Base-by-base conservation (phyloP, 1,140 invertebrate genomes). In the Halesus radiatus region DNA sequence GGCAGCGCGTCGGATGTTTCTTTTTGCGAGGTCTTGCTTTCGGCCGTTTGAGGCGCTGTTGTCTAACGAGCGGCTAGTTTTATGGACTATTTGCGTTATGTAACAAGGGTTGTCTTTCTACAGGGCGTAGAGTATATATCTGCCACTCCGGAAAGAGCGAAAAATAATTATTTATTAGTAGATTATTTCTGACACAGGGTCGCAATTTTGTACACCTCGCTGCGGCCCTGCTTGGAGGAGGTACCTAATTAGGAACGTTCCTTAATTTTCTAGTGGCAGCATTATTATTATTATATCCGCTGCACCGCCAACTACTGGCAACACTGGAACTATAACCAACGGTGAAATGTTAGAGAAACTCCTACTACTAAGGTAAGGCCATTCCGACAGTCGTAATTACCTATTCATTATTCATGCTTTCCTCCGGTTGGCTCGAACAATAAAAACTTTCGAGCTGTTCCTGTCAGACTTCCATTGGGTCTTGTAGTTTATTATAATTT, bases 391-490 rank as follows among this genome's bases (percentile, higher is more conserved):
- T 20, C 4, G 4, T 56, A 56, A 56, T 56, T 54, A 15, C 18
- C 13, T 18, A 54, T 54, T 54, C 3, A 54, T 54, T 56, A 56
- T 56, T 56, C 53, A 56, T 56, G 53, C 53, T 15, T 18, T 56
- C 16, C 53, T 20, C 20, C 53, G 16, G 16, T 56, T 56, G 53
- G 53, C 53, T 56, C 1, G 16, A n/a, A 56, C 53, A 56, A 56
- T 56, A 56, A 56, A 56, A 56, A 56, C 53, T 56, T 56, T 56
- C 53, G 16, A 37, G 16, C 53, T n/a, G 20, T 56, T n/a, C 53
- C 13, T 56, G 53, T 56, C 53, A 56, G 20, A 56, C 53, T 56
- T 5, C 16, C 20, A 20, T 56, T 56, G 20, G 4, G 53, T 56
- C 5, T 56, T 56, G 13, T 56, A 8, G 53, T 56, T 20, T 20